Conservation (phyloP, 2,113 vertebrate genomes). For the Sylvilagus bachmani region DNA sequence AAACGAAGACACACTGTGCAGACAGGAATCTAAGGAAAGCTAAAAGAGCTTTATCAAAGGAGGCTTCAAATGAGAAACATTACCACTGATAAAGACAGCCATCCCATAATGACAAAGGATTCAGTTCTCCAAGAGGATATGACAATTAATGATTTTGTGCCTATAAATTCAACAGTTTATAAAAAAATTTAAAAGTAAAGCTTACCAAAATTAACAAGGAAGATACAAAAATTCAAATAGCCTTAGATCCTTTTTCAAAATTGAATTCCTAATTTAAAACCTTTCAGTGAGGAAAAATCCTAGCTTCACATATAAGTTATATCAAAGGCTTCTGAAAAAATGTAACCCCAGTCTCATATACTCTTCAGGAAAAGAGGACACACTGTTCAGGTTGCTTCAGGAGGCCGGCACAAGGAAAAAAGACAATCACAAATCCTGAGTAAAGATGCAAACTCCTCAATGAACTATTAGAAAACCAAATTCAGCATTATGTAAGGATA, state of each 20-base stretch:
- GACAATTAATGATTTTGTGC: constrained; percentile 31
- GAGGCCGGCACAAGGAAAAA: background rate
- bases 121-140: constrained; percentile 30
- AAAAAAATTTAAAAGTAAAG: constrained; percentile 45
- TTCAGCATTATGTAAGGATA: background rate
- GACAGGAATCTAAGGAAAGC: constrained; percentile 26
- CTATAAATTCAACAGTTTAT: constrained; percentile 54
- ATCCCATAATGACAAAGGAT: constrained; percentile 40
- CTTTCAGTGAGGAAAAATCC: constrained; percentile 21
- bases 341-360: background rate
- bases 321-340: constrained; percentile 5
- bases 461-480: background rate
- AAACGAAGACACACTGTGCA: background rate
- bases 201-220: constrained; percentile 54
- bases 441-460: background rate
- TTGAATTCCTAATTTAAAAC: constrained; percentile 61
- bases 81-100: constrained; percentile 9
- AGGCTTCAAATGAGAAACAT: constrained; percentile 37
- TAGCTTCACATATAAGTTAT: background rate
- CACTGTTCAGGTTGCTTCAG: background rate
- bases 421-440: background rate
- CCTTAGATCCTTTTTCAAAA: constrained; percentile 36
- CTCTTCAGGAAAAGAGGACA: background rate
- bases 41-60: constrained; percentile 27
- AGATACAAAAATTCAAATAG: constrained; percentile 36